Conservation (phyloP, 2,888 invertebrate genomes). For the Aricia artaxerxes region DNA sequence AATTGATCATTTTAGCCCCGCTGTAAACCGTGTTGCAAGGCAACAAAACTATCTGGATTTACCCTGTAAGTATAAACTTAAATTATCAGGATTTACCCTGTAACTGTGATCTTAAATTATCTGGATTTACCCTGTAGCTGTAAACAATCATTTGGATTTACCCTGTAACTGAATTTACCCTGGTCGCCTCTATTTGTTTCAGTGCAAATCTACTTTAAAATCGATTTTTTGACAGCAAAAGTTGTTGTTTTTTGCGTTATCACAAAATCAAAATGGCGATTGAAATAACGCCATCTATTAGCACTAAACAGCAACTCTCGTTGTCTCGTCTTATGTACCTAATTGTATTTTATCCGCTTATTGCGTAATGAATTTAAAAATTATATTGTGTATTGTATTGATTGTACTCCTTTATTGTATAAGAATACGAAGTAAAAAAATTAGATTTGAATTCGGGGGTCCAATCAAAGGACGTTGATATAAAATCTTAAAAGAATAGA, state of each 20-base stretch:
- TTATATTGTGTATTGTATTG: background rate
- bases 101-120: too few relatives aligned
- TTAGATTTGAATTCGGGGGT: slow-evolving; percentile 2
- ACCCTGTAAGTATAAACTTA: background rate
- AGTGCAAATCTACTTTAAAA: slow-evolving; percentile 28
- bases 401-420: slow-evolving; percentile 24
- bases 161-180: background rate
- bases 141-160: background rate
- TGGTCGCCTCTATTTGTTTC: background rate
- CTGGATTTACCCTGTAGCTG: too few relatives aligned
- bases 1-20: too few relatives aligned
- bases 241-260: slow-evolving; percentile 39
- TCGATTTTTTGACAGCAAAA: slow-evolving; percentile 28
- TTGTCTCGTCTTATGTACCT: slow-evolving; percentile 24
- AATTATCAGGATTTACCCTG: too few relatives aligned
- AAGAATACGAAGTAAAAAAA: background rate
- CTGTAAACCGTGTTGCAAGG: background rate
- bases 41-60: background rate
- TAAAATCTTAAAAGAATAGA: slow-evolving; percentile 25
- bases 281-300: background rate
- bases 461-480: slow-evolving; percentile 17
- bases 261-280: slow-evolving; percentile 2
- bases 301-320: background rate
- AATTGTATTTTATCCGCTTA: slow-evolving; percentile 24
- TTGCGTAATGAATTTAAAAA: background rate